Evolutionary conservation across 2,113 vertebrate species (phyloP), one percentile per base, ranked within the genome.

Genomic region (Nipponia nippon): DNA sequence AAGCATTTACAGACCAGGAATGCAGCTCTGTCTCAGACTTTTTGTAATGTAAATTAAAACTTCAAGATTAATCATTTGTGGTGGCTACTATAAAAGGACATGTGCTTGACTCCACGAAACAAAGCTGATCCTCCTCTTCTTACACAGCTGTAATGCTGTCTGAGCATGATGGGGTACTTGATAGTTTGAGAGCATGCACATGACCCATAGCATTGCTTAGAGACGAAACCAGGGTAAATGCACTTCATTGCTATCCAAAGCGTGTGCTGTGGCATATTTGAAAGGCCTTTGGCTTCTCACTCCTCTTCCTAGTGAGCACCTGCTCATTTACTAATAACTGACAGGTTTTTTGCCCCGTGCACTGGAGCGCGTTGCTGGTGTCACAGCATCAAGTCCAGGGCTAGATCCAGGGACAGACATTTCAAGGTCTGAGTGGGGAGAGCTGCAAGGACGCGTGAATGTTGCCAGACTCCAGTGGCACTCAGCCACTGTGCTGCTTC

Each of bases 221-320:
- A 30, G 50, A 40, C 70, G 62, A 58, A 58, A 20, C 25, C 46
- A 42, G 19, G 47, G 34, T 26, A 67, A 87, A 50, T 11, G 47
- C 21, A 32, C 47, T 16, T 82, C 26, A 17, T 38, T 44, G 38
- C 32, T 49, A 21, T 16, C 42, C 53, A 83, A 46, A 83, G 19
- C 36, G 38, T 61, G 23, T 56, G 23, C n/a, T 82, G 36, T 0
- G 1, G 23, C 1, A 0, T 38, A 9, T 66, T 19, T 59, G 69
- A 71, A 76, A 61, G 23, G 16, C n/a, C 66, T 82, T 72, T 42
- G 29, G 29, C 26, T 78, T 73, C 29, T 67, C 5, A 13, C 5
- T 23, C 30, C 40, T 61, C 13, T 42, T 29, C 11, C 7, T 21
- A 73, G 19, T 11, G 25, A 77, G 18, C 46, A 71, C 21, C 32